These are phyloP conservation scores for Drosophila bocki DNA, from an alignment of 1,140 invertebrate genomes.

Conservation along the genomic window DNA sequence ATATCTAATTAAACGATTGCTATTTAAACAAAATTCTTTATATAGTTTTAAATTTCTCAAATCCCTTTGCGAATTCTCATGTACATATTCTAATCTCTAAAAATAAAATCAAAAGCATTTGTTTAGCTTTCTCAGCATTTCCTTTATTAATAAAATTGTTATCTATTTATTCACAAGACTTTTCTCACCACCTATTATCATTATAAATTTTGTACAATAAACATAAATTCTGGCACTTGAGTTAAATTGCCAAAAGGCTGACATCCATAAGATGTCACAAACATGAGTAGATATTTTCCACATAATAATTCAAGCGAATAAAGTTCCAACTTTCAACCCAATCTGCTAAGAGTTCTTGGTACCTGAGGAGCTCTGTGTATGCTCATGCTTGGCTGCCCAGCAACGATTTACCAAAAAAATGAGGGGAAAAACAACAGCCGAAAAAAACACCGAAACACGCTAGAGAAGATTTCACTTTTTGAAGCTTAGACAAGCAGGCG, in stretches of 20 bases:
- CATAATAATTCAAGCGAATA: constrained; percentile 47
- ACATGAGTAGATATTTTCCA: constrained; percentile 35
- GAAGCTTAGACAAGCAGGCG: constrained; percentile 31
- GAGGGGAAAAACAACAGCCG: constrained; percentile 4
- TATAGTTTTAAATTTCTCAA: background rate
- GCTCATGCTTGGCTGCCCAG: constrained; percentile 44
- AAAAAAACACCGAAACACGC: constrained; percentile 34
- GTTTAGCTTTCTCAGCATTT: no score
- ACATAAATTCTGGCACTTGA: constrained; percentile 16
- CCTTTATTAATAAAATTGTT: background rate
- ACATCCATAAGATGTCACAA: constrained; percentile 34
- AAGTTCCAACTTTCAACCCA: constrained; percentile 41
- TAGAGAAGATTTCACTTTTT: constrained; percentile 69
- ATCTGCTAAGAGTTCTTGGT: constrained; percentile 44
- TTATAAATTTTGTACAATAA: background rate
- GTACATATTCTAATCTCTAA: background rate
- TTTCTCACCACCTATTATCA: background rate
- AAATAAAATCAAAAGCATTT: background rate
- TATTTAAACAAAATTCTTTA: background rate
- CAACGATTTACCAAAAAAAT: constrained; percentile 20
- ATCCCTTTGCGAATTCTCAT: no score
- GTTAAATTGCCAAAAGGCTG: constrained; percentile 17
- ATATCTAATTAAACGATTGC: background rate
- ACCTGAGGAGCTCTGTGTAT: constrained; percentile 23
- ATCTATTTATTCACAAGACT: no score